A percentile compares a stretch with the other conserved stretches of the same genome.
phyloP scores from a whole-genome alignment of 2,888 invertebrate species.

The Nymphalis c-album region DNA sequence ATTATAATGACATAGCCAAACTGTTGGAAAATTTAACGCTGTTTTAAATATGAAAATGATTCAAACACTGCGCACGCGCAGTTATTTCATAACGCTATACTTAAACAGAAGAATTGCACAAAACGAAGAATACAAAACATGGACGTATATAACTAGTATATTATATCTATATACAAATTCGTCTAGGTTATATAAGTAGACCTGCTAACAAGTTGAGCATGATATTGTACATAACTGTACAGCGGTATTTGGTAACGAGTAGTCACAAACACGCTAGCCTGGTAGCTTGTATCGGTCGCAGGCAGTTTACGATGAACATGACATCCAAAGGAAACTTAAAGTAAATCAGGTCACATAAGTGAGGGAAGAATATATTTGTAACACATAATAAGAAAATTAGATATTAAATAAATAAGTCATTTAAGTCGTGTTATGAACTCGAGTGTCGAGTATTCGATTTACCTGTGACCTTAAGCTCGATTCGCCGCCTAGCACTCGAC shows the following conservation, averaged over 20 bases:
- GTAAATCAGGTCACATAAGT: constrained; percentile 81
- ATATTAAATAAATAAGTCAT: constrained; percentile 43
- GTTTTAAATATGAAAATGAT: constrained; percentile 14
- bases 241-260: constrained; percentile 65
- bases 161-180: constrained; percentile 52
- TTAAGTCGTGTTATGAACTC: constrained; percentile 43
- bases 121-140: constrained; percentile 47
- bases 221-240: constrained; percentile 54
- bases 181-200: constrained; percentile 27
- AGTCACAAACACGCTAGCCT: constrained; percentile 52
- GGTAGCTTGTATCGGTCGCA: constrained; percentile 37
- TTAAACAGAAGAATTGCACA: constrained; percentile 62
- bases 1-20: constrained; percentile 16
- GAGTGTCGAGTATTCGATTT: constrained; percentile 25
- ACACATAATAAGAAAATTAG: constrained; percentile 49
- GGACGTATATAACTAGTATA: constrained; percentile 39
- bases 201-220: constrained; percentile 47
- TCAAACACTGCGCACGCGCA: constrained; percentile 45
- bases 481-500: neutral
- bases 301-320: constrained; percentile 51
- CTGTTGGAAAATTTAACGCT: neutral
- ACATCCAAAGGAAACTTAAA: constrained; percentile 64
- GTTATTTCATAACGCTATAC: constrained; percentile 57
- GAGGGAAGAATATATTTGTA: constrained; percentile 50
- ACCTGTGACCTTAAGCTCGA: constrained; percentile 9